These are phyloP conservation scores for Leptinotarsa tumamoca DNA, from an alignment of 2,888 invertebrate genomes.

Conservation along the genomic window DNA sequence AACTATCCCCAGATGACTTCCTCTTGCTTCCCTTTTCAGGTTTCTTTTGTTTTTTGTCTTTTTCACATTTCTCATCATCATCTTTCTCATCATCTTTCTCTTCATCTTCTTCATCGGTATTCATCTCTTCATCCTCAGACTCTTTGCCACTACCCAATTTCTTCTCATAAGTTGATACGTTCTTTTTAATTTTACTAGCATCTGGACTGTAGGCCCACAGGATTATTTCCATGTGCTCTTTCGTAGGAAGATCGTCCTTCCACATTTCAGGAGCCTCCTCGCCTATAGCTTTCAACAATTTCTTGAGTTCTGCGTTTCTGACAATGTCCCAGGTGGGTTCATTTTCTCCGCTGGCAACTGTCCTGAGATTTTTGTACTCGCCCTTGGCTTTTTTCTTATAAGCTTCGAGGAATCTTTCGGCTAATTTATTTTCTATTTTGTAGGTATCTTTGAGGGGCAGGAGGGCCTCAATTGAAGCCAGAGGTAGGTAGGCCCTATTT, in stretches of 20 bases:
- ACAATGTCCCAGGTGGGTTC: constrained; percentile 81
- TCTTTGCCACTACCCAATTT: constrained; percentile 61
- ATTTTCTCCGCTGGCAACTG: constrained; percentile 70
- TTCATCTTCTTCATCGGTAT: constrained; percentile 42
- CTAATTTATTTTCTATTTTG: constrained; percentile 66
- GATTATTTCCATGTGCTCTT: constrained; percentile 76
- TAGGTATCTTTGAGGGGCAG: constrained; percentile 70
- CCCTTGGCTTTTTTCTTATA: constrained; percentile 74
- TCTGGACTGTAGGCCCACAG: constrained; percentile 85
- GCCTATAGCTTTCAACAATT: constrained; percentile 71
- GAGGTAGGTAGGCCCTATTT: constrained; percentile 77
- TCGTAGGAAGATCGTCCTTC: constrained; percentile 76
- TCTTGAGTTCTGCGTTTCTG: constrained; percentile 74
- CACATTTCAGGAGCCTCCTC: constrained; percentile 74
- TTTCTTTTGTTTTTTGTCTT: constrained; percentile 37
- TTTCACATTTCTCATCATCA: constrained; percentile 40
- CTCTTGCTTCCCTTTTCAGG: constrained; percentile 52
- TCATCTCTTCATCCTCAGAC: constrained; percentile 46
- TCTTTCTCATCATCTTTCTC: constrained; percentile 36
- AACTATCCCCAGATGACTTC: constrained; percentile 55
- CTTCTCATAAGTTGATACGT: constrained; percentile 66
- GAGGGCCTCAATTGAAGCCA: constrained; percentile 72
- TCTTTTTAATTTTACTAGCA: constrained; percentile 75
- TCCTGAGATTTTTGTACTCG: constrained; percentile 80
- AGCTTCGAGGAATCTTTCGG: constrained; percentile 72